These are phyloP conservation scores for Fringilla coelebs DNA, from an alignment of 2,797 vertebrate species.

Conservation along the genomic window DNA sequence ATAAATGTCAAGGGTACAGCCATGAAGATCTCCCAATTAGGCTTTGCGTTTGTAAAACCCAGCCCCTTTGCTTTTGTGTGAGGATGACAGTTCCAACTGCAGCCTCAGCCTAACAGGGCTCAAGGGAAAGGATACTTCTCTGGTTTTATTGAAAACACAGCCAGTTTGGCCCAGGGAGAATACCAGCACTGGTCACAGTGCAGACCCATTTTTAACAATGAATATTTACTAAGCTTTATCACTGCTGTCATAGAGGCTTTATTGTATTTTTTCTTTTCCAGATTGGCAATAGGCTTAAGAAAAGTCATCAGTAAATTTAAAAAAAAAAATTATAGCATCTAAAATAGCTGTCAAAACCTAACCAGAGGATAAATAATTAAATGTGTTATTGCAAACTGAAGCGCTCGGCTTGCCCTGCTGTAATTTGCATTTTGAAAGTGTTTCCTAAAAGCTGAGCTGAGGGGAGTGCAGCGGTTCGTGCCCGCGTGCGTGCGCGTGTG, in stretches of 20 bases:
- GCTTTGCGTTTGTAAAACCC: constrained; percentile 81
- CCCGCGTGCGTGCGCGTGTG: neutral
- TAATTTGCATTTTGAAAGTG: neutral
- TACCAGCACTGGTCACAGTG: constrained; percentile 65
- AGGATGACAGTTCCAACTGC: constrained; percentile 80
- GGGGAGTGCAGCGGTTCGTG: neutral
- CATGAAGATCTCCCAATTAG: constrained; percentile 88
- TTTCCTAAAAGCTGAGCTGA: neutral
- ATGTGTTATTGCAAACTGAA: neutral
- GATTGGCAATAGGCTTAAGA: neutral
- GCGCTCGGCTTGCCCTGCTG: neutral
- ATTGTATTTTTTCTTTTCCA: neutral
- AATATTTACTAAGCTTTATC: constrained; percentile 59
- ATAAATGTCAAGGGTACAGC: constrained; percentile 81
- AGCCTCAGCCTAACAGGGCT: constrained; percentile 89
- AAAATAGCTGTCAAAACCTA: constrained; percentile 8
- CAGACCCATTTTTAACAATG: constrained; percentile 62
- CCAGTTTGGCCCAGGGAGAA: constrained; percentile 70
- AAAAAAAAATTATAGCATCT: neutral
- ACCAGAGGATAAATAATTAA: constrained; percentile 29
- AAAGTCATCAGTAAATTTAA: neutral
- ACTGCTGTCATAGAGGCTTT: constrained; percentile 7
- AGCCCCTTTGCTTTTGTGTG: constrained; percentile 75
- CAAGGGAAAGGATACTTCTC: constrained; percentile 77
- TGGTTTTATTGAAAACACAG: constrained; percentile 70